Evolutionary conservation across 1,140 invertebrate species (phyloP).

Genomic region (Carposina sasakii): DNA sequence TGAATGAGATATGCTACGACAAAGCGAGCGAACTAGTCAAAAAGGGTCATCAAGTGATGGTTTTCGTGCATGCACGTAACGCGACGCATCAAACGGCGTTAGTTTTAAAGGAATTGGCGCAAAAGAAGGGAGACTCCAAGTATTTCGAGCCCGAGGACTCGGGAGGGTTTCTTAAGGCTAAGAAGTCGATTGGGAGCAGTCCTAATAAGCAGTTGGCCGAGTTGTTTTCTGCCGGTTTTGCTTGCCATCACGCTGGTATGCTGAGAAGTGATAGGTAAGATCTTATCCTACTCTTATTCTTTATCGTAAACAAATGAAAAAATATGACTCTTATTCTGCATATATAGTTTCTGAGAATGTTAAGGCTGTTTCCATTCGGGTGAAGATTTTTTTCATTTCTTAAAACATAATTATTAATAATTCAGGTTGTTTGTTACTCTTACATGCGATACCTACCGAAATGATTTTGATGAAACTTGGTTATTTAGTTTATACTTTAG

Average conservation of each 20-base stretch:
- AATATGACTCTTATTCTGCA: no score
- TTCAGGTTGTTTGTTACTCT: no score
- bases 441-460: no score
- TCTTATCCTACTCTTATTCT: neutral
- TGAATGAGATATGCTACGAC: slow-evolving; percentile 96
- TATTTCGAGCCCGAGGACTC: slow-evolving; percentile 79
- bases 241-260: slow-evolving; percentile 98
- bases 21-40: slow-evolving; percentile 91
- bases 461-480: no score
- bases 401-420: no score
- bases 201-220: slow-evolving; percentile 85
- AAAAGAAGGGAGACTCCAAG: slow-evolving; percentile 81
- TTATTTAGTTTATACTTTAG: no score
- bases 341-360: no score
- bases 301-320: neutral
- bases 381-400: no score
- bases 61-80: slow-evolving; percentile 98
- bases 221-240: slow-evolving; percentile 91
- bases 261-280: slow-evolving; percentile 83
- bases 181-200: slow-evolving; percentile 79
- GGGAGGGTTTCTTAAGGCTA: slow-evolving; percentile 75
- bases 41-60: slow-evolving; percentile 97
- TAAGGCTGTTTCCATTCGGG: no score
- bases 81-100: slow-evolving; percentile 92
- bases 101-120: slow-evolving; percentile 83